A percentile compares a stretch with the other conserved stretches of the same genome.
Conservation (phyloP, 2,888 invertebrate species). For the Entomobrya multifasciata region DNA sequence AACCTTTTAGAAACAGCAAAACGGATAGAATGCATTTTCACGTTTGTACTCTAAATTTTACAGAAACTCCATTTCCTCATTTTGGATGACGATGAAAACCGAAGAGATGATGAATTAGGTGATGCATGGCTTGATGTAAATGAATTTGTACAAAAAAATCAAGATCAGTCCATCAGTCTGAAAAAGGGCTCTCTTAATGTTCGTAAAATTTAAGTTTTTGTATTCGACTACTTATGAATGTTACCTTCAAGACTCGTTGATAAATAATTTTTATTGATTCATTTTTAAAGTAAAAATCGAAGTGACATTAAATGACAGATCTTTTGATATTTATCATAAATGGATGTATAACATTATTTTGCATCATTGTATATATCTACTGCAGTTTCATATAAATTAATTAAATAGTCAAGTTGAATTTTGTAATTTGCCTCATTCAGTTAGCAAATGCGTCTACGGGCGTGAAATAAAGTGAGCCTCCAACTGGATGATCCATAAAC, state of each 20-base stretch:
- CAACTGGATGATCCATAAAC: conserved; percentile 48
- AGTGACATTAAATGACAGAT: no score
- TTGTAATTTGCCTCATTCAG: neutral
- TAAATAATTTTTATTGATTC: neutral
- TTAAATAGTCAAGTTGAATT: neutral
- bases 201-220: conserved; percentile 60
- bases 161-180: conserved; percentile 72
- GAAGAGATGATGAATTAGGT: conserved; percentile 78
- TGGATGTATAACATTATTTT: no score
- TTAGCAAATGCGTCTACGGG: conserved; percentile 64
- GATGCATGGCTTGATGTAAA: conserved; percentile 76
- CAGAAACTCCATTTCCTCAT: conserved; percentile 78
- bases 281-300: neutral
- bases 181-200: conserved; percentile 76
- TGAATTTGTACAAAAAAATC: conserved; percentile 75
- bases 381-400: no score
- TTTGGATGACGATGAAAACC: conserved; percentile 77
- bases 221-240: no score
- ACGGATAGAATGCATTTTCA: no score
- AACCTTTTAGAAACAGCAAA: no score
- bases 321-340: no score
- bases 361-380: no score
- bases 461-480: conserved; percentile 48
- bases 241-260: neutral
- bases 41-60: no score